Base-by-base conservation (phyloP, 2,797 vertebrate genomes). In the Dendrocincla tyrannina region DNA sequence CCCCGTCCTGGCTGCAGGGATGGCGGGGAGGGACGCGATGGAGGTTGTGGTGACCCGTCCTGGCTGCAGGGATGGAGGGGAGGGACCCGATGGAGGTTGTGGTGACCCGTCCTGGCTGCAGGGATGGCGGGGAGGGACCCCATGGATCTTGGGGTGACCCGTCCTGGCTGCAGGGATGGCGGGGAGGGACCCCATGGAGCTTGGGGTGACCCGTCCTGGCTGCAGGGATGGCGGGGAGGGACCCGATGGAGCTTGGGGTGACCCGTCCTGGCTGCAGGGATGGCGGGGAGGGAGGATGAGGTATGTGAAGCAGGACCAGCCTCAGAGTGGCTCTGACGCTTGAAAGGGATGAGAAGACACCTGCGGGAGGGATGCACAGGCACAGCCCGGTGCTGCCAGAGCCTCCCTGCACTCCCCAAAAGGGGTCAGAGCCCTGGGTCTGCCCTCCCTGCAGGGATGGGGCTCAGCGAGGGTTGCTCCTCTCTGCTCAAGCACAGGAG, bases 381-480 rank as follows among this genome's bases (percentile, higher is more conserved):
- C 20, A 67, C 55, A 44, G 53, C 62, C 30, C 28, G 22, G 67
- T 4, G 18, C 52, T 30, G 27, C 49, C n/a, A 5, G 23, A 44
- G 30, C 33, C 41, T 32, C 39, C 8, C 17, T 18, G 13, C 2
- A 42, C 62, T 25, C 46, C 55, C 37, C 75, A 4, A 10, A 39
- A 56, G 33, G 18, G 44, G 73, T 11, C 59, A 35, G 41, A 76
- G 59, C 85, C 67, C 58, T 2, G 50, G 33, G 1, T 12, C 16
- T 88, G 37, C 58, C 56, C 35, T 12, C 17, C 11, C 33, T 4
- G 18, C 17, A 1, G 42, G 17, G 37, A 53, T 2, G 33, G 22
- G 39, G 14, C 27, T 13, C 10, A 1, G 70, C 5, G 1, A 59
- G 3, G 3, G 2, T 2, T 30, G 37, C 37, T 66, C 32, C 28